A percentile compares a stretch with the other conserved stretches of the same genome.
Conservation (phyloP, 2,888 invertebrate species). For the Hirtodrosophila trivittata region DNA sequence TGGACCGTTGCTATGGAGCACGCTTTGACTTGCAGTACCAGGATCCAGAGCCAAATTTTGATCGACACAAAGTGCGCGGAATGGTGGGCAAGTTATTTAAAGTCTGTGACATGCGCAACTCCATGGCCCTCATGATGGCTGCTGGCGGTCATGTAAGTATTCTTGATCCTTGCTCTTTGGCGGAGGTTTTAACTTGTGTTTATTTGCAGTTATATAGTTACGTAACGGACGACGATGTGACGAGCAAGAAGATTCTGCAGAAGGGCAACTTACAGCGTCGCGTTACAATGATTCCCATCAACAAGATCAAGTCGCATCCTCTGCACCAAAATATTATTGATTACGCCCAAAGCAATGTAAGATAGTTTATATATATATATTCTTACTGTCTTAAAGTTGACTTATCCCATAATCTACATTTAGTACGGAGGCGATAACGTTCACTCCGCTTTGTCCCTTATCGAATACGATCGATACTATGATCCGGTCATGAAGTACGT, state of each 20-base stretch:
- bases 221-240: slow-evolving; percentile 93
- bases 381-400: background rate
- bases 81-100: slow-evolving; percentile 91
- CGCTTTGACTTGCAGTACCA: slow-evolving; percentile 88
- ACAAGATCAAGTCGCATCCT: slow-evolving; percentile 89
- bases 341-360: slow-evolving; percentile 89
- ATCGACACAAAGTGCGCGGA: slow-evolving; percentile 88
- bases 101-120: slow-evolving; percentile 88
- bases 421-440: slow-evolving; percentile 92
- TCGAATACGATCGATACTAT: slow-evolving; percentile 88
- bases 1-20: slow-evolving; percentile 79
- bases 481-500: slow-evolving; percentile 93
- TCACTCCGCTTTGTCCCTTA: slow-evolving; percentile 90
- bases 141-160: slow-evolving; percentile 91
- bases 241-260: slow-evolving; percentile 93
- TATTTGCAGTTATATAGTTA: slow-evolving; percentile 91
- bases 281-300: slow-evolving; percentile 95
- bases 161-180: too few species aligned
- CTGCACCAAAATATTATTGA: slow-evolving; percentile 87
- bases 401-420: slow-evolving; percentile 4
- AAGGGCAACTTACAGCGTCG: slow-evolving; percentile 91
- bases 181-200: too few species aligned
- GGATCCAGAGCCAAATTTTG: slow-evolving; percentile 91
- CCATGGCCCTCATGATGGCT: slow-evolving; percentile 92
- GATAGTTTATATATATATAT: too few species aligned